Base-by-base conservation (phyloP, 2,113 vertebrate genomes). In the Saguinus imperator region DNA sequence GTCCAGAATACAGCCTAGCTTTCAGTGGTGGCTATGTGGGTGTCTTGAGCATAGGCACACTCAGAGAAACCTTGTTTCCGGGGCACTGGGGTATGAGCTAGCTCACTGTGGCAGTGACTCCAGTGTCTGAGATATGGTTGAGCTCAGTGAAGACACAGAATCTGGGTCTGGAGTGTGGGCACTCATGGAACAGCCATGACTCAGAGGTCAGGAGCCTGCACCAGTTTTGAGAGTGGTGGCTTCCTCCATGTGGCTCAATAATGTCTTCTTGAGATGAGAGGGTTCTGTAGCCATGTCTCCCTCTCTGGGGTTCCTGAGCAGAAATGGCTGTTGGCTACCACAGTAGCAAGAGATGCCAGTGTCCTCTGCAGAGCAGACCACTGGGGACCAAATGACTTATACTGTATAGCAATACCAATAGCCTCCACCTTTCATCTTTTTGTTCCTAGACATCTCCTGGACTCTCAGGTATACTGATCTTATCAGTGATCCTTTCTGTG, bases 11-110 rank as follows among this genome's bases (percentile, higher is more conserved):
- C 40, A 23, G 27, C 27, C 27, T 29, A 14, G 32, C 27, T 29
- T n/a, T 89, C 55, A 14, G 10, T 61, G 61, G 35, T 17, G 20
- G 18, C 61, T 27, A 35, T 50, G 10, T 3, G 11, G 25, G 6
- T 68, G 35, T 61, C 6, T 4, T 5, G 5, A 52, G 55, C 5
- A 2, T 2, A 21, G 58, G 58, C 6, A 52, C 4, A 8, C 0
- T 8, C 23, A 58, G 25, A 50, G 37, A 82, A 20, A 20, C 8
- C 43, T 88, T 83, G 50, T 48, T 20, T 89, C 25, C 1, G 6
- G 37, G 29, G 27, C 27, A 27, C 18, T 2, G 9, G 32, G 40
- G 57, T 83, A 32, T 9, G 23, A 92, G 8, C 68, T 61, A n/a
- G 66, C 68, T 70, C 9, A 17, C 76, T 48, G 35, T 37, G 32